Percentiles rank a stretch among this genome's conserved stretches.
Conservation (phyloP, 2,113 vertebrate species). For the Plecotus auritus region DNA sequence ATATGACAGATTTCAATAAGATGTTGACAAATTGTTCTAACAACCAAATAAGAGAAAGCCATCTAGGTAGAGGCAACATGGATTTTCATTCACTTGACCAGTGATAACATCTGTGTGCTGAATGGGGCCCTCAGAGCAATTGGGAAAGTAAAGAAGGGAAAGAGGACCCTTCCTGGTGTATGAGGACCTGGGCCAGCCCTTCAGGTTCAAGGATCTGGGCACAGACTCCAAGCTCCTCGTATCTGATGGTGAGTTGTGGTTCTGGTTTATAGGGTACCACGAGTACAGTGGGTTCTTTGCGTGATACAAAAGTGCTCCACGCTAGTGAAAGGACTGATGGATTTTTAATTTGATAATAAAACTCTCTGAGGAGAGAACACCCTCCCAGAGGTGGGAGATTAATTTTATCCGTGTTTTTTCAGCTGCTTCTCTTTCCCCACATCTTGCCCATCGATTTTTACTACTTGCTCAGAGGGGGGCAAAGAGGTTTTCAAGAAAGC, state of each 20-base stretch:
- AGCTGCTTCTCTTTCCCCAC: not conserved
- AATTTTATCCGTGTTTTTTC: not conserved
- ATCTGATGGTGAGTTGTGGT: not conserved
- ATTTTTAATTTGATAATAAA: not conserved
- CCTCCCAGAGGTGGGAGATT: not conserved
- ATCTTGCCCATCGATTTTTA: not conserved
- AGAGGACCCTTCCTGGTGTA: not conserved
- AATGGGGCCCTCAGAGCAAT: not conserved
- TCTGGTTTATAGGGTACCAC: not conserved
- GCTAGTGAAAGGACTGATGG: not conserved
- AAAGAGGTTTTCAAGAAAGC: not conserved
- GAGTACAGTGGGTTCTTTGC: not conserved
- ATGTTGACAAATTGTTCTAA: not conserved
- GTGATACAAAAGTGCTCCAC: not conserved
- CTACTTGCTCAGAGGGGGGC: not conserved
- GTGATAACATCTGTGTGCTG: not conserved
- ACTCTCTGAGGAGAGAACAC: not conserved
- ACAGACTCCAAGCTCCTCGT: not conserved
- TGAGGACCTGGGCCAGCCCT: too few species aligned
- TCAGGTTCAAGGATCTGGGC: not conserved
- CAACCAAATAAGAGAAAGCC: not conserved
- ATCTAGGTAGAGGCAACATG: rapidly evolving
- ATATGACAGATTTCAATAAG: not conserved
- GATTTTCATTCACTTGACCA: not conserved
- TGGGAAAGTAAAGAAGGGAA: not conserved